A percentile compares a stretch with the other conserved stretches of the same genome.
phyloP scores from a whole-genome alignment of 2,888 invertebrate species.

The Troilus luridus region DNA sequence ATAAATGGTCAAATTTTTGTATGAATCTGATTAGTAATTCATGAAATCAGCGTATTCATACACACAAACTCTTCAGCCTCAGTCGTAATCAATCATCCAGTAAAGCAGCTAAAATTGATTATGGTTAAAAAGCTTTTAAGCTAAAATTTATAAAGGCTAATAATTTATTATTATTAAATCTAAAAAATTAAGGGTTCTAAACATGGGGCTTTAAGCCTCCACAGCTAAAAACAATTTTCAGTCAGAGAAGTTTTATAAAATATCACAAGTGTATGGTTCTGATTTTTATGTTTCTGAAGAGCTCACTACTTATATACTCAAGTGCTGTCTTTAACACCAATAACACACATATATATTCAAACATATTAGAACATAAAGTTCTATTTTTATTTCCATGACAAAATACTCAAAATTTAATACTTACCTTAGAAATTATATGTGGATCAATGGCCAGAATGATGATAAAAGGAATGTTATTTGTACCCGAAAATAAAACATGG shows the following conservation, averaged over 20 bases:
- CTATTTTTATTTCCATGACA: slow-evolving; percentile 25
- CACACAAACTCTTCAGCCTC: no score
- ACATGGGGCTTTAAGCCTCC: no score
- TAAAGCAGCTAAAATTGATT: no score
- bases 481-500: slow-evolving; percentile 94
- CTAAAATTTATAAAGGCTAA: no score
- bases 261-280: neutral
- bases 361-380: neutral
- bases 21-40: no score
- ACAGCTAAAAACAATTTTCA: no score
- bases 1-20: no score
- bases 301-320: neutral
- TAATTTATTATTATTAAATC: no score
- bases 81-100: no score
- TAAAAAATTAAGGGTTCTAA: no score
- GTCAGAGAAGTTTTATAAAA: neutral
- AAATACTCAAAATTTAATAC: slow-evolving; percentile 63
- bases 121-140: no score
- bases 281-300: neutral
- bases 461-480: slow-evolving; percentile 91
- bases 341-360: neutral
- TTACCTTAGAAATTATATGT: slow-evolving; percentile 96
- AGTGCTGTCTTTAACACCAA: neutral
- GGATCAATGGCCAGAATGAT: slow-evolving; percentile 97
- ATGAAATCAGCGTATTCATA: no score